A percentile compares a stretch with the other conserved stretches of the same genome.
Conservation (phyloP, 2,113 vertebrate species). For the Notechis scutatus region DNA sequence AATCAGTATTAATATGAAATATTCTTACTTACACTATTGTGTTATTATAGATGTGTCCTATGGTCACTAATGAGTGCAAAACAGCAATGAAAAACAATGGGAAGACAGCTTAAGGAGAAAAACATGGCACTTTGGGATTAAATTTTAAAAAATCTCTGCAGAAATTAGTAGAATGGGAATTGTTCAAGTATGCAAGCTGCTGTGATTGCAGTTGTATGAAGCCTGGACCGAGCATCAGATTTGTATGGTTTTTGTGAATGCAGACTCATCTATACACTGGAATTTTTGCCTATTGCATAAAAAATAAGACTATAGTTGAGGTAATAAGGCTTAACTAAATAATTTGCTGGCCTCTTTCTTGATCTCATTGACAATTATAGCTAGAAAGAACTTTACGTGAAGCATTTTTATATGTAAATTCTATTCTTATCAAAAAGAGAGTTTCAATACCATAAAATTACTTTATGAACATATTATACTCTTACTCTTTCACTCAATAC, state of each 20-base stretch:
- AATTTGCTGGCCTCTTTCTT: background rate
- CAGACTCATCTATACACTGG: background rate
- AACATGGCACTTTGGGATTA: background rate
- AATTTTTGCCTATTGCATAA: background rate
- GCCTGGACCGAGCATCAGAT: background rate
- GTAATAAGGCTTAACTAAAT: background rate
- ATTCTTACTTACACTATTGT: background rate
- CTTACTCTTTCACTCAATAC: conserved; percentile 46
- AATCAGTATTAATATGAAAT: background rate
- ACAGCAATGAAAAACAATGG: background rate
- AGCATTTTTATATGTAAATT: background rate
- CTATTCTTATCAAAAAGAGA: background rate
- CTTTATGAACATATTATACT: conserved; percentile 4
- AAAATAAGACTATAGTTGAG: background rate
- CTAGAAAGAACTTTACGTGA: background rate
- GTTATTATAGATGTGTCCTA: background rate
- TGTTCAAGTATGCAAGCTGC: background rate
- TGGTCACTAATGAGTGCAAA: background rate
- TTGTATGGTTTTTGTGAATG: background rate
- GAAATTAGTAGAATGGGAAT: background rate
- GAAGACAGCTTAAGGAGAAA: background rate
- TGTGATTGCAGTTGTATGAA: background rate
- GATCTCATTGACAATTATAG: background rate
- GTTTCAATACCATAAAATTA: background rate
- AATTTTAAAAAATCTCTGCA: background rate